Evolutionary conservation across 2,888 invertebrate genomes (phyloP), one percentile per base, ranked within the genome.

Genomic region (Scaeva pyrastri): DNA sequence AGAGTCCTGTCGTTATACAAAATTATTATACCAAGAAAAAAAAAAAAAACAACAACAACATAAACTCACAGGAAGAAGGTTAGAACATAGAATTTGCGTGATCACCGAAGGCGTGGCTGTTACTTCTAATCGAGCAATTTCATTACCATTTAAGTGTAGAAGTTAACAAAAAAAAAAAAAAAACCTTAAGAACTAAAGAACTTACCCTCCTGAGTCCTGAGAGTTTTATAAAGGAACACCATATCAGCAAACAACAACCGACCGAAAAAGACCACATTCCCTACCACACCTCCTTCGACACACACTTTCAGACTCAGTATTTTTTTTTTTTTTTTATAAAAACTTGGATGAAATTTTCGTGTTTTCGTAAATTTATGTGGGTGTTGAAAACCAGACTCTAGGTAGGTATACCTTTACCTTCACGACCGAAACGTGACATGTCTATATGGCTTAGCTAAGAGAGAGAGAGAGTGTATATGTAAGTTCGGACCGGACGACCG

Each of bases 71-170:
- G 50, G 70, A 74, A 68, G 72, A 79, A 87, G 48, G 66, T 36
- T 66, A 48, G 39, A 78, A 88, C 88, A 88, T 75, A 86, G 86
- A 86, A 88, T 88, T 88, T 79, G 88, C 88, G 88, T 88, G 88
- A 88, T 88, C 84, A 83, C 76, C 80, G 78, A 88, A 88, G 88
- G 88, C 88, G 88, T 88, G 88, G 88, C 81, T 81, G 88, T 85
- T 84, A 86, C 81, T 83, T 87, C 79, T 87, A 87, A 87, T 87
- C 87, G 87, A 83, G 86, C 82, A 86, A 86, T 86, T 86, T 86
- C 86, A 86, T 86, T 86, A 86, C 86, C 86, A 86, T 86, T 86
- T 86, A 86, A 86, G 86, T 86, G 82, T 77, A 82, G 81, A 73
- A 72, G 55, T 48, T 68, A 52, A 62, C 41, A 36, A 55, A 73